Conservation (phyloP, 2,113 vertebrate genomes). For the Zosterops hypoxanthus region DNA sequence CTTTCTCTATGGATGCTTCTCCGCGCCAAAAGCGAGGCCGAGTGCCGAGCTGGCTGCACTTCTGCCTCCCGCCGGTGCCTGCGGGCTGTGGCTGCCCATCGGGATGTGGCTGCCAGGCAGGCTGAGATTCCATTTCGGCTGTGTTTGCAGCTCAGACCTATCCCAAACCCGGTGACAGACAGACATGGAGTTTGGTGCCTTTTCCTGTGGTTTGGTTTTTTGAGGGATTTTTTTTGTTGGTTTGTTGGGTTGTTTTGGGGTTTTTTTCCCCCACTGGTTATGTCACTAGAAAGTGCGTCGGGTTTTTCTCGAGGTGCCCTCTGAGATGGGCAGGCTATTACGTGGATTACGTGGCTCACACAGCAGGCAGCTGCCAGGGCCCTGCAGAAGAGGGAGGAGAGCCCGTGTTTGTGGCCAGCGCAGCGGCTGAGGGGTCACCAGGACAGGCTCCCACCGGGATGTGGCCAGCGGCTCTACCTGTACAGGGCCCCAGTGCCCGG, state of each 20-base stretch:
- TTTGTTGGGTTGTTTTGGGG: no score
- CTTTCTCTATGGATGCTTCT: neutral
- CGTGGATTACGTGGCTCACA: neutral
- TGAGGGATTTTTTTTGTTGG: neutral
- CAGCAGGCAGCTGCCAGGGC: neutral
- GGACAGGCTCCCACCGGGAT: neutral
- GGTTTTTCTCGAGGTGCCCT: neutral
- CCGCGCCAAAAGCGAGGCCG: neutral
- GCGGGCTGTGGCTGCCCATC: neutral
- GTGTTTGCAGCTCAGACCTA: neutral
- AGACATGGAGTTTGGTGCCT: neutral
- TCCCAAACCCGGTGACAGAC: neutral
- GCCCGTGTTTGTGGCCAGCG: neutral
- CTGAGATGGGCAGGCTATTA: neutral
- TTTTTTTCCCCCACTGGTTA: fast-evolving
- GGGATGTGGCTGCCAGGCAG: neutral
- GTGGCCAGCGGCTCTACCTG: neutral
- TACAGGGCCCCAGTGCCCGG: neutral
- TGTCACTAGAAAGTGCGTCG: neutral
- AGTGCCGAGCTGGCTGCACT: neutral
- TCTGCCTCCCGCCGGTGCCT: neutral
- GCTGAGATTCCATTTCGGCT: neutral
- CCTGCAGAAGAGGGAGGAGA: neutral
- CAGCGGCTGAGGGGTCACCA: neutral
- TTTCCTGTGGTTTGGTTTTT: neutral